phyloP scores from a whole-genome alignment of 2,888 invertebrate genomes.

The Drosophila silvestris region DNA sequence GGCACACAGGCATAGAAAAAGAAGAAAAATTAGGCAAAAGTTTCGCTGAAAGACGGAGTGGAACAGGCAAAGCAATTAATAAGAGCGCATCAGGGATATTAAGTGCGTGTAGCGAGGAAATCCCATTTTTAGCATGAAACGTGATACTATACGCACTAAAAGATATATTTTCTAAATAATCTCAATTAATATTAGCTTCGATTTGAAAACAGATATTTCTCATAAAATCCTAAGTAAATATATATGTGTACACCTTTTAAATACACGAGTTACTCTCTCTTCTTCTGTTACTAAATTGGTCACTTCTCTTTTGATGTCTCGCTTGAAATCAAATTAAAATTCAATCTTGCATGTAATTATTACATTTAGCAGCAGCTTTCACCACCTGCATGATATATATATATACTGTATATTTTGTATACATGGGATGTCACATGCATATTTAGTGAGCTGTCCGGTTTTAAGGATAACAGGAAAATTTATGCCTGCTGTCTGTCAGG shows the following conservation, averaged over 20 bases:
- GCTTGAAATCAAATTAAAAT: constrained; percentile 84
- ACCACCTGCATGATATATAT: constrained; percentile 17
- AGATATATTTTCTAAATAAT: not conserved
- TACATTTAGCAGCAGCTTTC: constrained; percentile 74
- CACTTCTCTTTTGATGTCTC: not conserved
- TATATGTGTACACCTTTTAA: not conserved
- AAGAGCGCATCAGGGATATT: constrained; percentile 20
- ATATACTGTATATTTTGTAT: constrained; percentile 2
- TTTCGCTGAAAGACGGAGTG: constrained; percentile 31
- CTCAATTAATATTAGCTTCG: not conserved
- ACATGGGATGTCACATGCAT: constrained; percentile 19
- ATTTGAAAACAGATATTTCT: not conserved
- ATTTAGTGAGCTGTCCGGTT: constrained; percentile 14
- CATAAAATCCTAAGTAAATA: not conserved
- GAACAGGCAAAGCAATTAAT: constrained; percentile 64
- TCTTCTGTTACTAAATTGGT: not conserved
- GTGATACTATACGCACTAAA: constrained; percentile 11
- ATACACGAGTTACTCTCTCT: not conserved
- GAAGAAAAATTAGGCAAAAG: constrained; percentile 66
- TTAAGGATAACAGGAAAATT: constrained; percentile 19
- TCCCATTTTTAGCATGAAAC: constrained; percentile 23
- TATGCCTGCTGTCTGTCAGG: constrained; percentile 34
- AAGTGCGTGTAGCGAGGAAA: constrained; percentile 43
- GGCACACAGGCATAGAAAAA: constrained; percentile 38
- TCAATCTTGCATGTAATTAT: constrained; percentile 85